Conservation (phyloP, 2,797 vertebrate genomes). For the Coendou prehensilis region DNA sequence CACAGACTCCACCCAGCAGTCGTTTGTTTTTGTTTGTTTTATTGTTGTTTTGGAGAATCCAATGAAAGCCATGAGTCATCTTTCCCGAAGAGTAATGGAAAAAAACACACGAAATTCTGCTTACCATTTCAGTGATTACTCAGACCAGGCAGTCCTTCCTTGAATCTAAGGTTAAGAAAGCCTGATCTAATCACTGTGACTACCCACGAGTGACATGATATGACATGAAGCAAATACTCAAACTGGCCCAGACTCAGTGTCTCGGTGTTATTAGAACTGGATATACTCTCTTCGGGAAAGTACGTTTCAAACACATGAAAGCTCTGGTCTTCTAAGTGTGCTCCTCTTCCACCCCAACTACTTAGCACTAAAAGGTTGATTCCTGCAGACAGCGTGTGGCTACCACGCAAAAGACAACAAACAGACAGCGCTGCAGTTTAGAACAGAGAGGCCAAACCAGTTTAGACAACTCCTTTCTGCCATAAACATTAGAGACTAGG, state of each 20-base stretch:
- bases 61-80: not conserved
- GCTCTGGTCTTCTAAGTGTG: not conserved
- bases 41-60: not conserved
- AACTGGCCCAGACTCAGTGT: not conserved
- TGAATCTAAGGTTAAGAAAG: not conserved
- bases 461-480: conserved; percentile 35
- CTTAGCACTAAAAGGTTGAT: not conserved
- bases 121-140: not conserved
- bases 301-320: conserved; percentile 18
- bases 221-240: conserved; percentile 32
- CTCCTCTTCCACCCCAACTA: not conserved
- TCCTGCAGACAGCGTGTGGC: not conserved
- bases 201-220: not conserved
- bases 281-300: not conserved
- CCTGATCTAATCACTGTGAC: conserved; percentile 23
- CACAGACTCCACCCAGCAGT: not conserved
- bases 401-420: not conserved
- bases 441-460: not conserved
- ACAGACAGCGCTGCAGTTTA: conserved; percentile 8
- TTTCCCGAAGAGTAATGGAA: not conserved
- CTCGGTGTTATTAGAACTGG: conserved; percentile 8
- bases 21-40: not conserved
- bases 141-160: not conserved
- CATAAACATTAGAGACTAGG: conserved; percentile 50
- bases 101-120: not conserved